Percentiles rank a stretch among this genome's conserved stretches.
These are phyloP conservation scores for Polypedilum vanderplanki DNA, from an alignment of 1,140 invertebrate genomes.

Conservation along the genomic window DNA sequence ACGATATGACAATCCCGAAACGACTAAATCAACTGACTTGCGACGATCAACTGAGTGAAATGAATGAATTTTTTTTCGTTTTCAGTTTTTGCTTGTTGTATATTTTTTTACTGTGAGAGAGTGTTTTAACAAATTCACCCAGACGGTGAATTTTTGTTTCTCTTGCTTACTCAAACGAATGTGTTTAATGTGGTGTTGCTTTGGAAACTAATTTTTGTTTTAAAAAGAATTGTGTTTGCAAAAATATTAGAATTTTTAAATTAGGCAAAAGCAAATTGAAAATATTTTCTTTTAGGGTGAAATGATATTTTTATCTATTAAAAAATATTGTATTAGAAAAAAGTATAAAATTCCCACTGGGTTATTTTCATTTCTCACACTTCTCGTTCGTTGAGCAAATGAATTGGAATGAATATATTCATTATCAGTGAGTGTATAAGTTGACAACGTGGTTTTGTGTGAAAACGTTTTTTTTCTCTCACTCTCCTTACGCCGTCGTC, in stretches of 20 bases:
- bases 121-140: neutral
- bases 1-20: constrained; percentile 22
- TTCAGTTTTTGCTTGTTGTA: constrained; percentile 23
- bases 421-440: constrained; percentile 24
- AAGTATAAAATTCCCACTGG: neutral
- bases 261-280: no score
- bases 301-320: no score
- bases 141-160: neutral
- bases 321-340: no score
- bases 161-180: neutral
- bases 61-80: constrained; percentile 25
- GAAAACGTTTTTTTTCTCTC: neutral
- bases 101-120: neutral
- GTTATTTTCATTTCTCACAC: neutral
- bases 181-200: neutral
- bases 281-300: no score
- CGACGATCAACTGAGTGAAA: constrained; percentile 28
- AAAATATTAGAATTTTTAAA: neutral
- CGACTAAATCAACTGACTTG: constrained; percentile 24
- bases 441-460: constrained; percentile 27
- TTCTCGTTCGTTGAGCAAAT: constrained; percentile 24
- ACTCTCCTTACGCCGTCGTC: neutral
- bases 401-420: neutral
- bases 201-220: constrained; percentile 4
- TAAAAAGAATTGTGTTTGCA: neutral